These are phyloP conservation scores for Agriotes lineatus DNA, from an alignment of 2,888 invertebrate genomes.

Conservation along the genomic window DNA sequence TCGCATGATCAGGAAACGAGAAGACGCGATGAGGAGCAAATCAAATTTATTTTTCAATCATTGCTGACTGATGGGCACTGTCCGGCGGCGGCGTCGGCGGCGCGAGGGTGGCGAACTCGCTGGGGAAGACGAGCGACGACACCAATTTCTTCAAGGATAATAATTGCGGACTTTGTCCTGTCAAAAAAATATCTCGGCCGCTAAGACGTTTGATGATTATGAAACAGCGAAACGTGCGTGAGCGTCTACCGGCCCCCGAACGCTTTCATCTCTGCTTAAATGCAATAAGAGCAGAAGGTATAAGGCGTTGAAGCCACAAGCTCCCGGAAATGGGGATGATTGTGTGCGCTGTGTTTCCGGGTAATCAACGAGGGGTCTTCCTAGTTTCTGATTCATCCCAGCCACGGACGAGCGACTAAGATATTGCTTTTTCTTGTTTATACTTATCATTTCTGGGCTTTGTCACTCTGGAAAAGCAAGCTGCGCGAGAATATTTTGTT, in stretches of 20 bases:
- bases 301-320: slow-evolving; percentile 46
- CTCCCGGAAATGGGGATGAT: slow-evolving; percentile 55
- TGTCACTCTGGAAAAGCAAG: too few species aligned
- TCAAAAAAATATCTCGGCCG: slow-evolving; percentile 23
- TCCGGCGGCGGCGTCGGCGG: slow-evolving; percentile 60
- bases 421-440: neutral
- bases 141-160: slow-evolving; percentile 53
- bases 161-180: slow-evolving; percentile 37
- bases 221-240: slow-evolving; percentile 35
- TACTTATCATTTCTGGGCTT: neutral
- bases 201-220: slow-evolving; percentile 35
- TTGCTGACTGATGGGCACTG: slow-evolving; percentile 67
- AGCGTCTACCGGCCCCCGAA: neutral
- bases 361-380: slow-evolving; percentile 49
- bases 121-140: slow-evolving; percentile 53
- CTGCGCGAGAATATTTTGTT: too few species aligned
- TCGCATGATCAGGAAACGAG: slow-evolving; percentile 42
- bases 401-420: slow-evolving; percentile 11
- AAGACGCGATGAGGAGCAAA: slow-evolving; percentile 65
- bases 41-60: slow-evolving; percentile 68
- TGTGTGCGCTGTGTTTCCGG: slow-evolving; percentile 55
- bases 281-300: slow-evolving; percentile 44
- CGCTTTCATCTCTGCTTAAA: slow-evolving; percentile 42
- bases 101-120: slow-evolving; percentile 53
- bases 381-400: slow-evolving; percentile 39